Conservation (phyloP, 2,888 invertebrate species). For the Chaetogeoica ovagalla region DNA sequence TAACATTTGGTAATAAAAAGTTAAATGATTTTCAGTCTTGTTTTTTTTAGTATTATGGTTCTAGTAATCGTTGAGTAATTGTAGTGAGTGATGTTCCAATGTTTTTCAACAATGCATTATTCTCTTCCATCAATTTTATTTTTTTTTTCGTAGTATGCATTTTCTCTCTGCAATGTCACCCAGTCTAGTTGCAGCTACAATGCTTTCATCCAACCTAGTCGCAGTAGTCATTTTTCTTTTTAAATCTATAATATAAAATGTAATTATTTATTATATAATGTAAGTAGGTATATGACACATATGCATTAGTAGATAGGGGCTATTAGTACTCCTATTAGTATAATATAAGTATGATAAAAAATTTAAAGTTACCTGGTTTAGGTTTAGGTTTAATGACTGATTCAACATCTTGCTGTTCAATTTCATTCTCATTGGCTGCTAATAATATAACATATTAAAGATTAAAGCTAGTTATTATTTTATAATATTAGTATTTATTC, state of each 20-base stretch:
- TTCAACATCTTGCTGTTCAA: neutral
- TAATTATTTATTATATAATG: neutral
- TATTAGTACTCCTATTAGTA: too few relatives aligned
- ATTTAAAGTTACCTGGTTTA: neutral
- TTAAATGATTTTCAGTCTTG: too few relatives aligned
- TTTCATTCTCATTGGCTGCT: neutral
- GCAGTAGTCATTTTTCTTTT: slow-evolving; percentile 11
- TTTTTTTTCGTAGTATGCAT: neutral
- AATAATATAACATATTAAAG: slow-evolving; percentile 1
- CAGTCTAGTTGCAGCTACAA: slow-evolving; percentile 20
- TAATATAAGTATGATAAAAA: too few relatives aligned
- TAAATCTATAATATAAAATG: slow-evolving; percentile 8
- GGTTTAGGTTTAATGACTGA: neutral
- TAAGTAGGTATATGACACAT: neutral
- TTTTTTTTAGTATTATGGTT: too few relatives aligned
- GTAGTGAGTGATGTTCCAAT: neutral
- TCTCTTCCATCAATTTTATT: slow-evolving; percentile 12
- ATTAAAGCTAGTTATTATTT: slow-evolving; percentile 2
- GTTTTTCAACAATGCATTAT: neutral
- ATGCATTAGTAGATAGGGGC: too few relatives aligned
- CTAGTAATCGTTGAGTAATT: neutral
- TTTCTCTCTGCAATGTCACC: slow-evolving; percentile 2
- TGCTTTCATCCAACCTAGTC: slow-evolving; percentile 4
- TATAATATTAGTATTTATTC: slow-evolving; percentile 1
- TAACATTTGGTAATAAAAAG: neutral